Conservation (phyloP, 35 echinoderm and acorn worm species). For the Patiria miniata region DNA sequence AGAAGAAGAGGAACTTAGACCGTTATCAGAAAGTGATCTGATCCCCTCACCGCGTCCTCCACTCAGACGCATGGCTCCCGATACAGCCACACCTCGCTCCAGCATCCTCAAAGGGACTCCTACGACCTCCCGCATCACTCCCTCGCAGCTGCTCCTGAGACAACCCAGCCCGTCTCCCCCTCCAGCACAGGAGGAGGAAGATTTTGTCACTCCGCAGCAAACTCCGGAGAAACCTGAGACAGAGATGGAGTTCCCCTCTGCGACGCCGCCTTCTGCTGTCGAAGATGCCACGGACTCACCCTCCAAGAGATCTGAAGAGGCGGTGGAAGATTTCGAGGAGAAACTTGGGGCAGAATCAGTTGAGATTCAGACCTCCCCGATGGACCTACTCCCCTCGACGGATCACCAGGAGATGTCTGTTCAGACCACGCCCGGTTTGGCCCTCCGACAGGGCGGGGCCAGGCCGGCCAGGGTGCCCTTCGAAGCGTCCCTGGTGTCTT, state of each 20-base stretch:
- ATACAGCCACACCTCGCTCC: slow-evolving; percentile 5
- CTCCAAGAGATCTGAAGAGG: too few species aligned
- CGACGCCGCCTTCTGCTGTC: not conserved
- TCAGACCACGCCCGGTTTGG: slow-evolving; percentile 62
- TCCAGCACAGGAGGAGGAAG: too few species aligned
- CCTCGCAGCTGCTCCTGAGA: too few species aligned
- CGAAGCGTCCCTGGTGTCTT: not conserved
- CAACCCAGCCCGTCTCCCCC: too few species aligned
- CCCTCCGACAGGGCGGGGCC: slow-evolving; percentile 20
- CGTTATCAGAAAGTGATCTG: not conserved
- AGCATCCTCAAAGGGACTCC: not conserved
- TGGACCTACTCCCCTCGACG: not conserved
- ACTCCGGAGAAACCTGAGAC: too few species aligned
- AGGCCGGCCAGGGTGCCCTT: slow-evolving; percentile 46
- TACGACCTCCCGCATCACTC: not conserved
- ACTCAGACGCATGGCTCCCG: not conserved
- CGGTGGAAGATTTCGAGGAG: too few species aligned
- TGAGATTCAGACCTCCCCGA: slow-evolving; percentile 55
- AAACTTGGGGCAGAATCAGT: slow-evolving; percentile 14
- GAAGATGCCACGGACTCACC: not conserved
- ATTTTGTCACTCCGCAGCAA: too few species aligned
- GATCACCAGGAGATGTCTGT: slow-evolving; percentile 40
- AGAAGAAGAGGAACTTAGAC: not conserved
- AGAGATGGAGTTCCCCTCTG: too few species aligned
- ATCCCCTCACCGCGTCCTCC: slow-evolving; percentile 13